Conservation (phyloP, 2,113 vertebrate genomes). For the Clarias macrocephalus region DNA sequence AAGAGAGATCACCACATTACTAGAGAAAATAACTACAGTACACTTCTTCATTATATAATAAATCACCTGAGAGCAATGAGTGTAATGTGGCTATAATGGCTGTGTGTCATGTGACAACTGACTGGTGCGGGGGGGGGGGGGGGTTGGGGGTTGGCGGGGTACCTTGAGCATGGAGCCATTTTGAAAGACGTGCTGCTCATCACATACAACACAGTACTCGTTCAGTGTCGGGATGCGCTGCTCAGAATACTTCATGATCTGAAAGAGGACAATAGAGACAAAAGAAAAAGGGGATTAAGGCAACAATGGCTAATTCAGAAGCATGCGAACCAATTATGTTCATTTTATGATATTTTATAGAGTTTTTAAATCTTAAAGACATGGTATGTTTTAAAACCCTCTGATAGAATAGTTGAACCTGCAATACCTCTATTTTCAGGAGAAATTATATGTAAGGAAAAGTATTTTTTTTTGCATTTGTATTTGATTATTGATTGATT, state of each 20-base stretch:
- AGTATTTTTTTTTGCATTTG: too few relatives aligned
- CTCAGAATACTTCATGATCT: conserved; percentile 99
- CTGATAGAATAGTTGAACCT: background rate
- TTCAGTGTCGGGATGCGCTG: conserved; percentile 97
- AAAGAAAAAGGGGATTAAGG: conserved; percentile 38
- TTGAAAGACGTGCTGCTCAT: conserved; percentile 99
- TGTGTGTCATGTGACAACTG: background rate
- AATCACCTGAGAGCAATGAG: background rate
- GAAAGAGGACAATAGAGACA: conserved; percentile 35
- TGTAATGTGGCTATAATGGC: too few relatives aligned
- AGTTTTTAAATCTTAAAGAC: background rate
- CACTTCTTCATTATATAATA: background rate
- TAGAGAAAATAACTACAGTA: background rate
- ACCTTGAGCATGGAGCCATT: conserved; percentile 99
- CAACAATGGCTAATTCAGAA: background rate
- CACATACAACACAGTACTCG: conserved; percentile 98
- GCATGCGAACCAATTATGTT: background rate
- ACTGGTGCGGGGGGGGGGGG: background rate
- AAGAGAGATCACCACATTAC: conserved; percentile 12
- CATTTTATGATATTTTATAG: background rate
- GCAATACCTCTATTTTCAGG: background rate
- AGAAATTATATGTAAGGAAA: too few relatives aligned
- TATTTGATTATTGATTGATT: too few relatives aligned
- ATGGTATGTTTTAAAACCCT: background rate
- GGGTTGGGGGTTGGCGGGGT: background rate